Base-by-base conservation (phyloP, 2,888 invertebrate genomes). In the Diaprepes abbreviatus region DNA sequence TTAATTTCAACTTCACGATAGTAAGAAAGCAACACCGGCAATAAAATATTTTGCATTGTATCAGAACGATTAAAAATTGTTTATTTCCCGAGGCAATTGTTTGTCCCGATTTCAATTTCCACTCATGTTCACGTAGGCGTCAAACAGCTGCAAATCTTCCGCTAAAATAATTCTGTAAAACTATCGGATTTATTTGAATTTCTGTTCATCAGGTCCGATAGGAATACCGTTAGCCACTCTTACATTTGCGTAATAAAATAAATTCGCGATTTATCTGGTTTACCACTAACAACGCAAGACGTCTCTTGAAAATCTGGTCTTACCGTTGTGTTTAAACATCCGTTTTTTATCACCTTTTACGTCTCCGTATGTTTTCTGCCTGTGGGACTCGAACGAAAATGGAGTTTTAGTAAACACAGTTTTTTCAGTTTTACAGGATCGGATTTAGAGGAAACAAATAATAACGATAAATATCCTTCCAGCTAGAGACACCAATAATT, bases 221-320 rank as follows among this genome's bases (percentile, higher is more conserved):
- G 43, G 19, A 14, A 35, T 60, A 63, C 71, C 71, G 71, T 71
- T 71, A 71, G n/a, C 57, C 60, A 38, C 48, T 60, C 63, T 67
- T 64, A 55, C 71, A 68, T 72, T 70, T 72, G 66, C 72, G 63
- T 70, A 72, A 72, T 72, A 72, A 72, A 72, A 72, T 72, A 72
- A 72, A 72, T 72, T 70, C 57, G 72, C 72, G 57, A 72, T 65
- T 59, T 72, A 72, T 72, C 70, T 72, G 63, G 64, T 58, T 43
- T 66, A 64, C 48, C 54, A 55, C 58, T 64, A 62, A 68, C 64
- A 50, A 55, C 62, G 63, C 35, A 59, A 58, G 43, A 55, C 62
- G 38, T 66, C 63, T 57, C 33, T 63, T 40, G 59, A 58, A 66
- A 67, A 67, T 71, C 71, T 71, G 54, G 71, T 71, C 58, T 67